These are phyloP conservation scores for Zoanthus gigantus DNA, from an alignment of 92 coral and sea anemone species.

Conservation along the genomic window DNA sequence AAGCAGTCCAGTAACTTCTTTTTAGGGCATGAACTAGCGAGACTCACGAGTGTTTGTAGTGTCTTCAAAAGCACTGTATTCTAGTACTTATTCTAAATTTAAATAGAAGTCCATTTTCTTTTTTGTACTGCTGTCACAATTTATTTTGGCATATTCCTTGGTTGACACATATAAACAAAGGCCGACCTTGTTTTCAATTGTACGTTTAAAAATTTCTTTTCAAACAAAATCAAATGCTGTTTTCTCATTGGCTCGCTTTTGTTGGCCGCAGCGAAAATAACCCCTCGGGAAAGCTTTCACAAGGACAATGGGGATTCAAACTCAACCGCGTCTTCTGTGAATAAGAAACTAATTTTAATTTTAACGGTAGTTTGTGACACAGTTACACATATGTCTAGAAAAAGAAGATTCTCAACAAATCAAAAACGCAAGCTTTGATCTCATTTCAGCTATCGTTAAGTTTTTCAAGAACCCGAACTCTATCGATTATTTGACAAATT, in stretches of 20 bases:
- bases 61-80: too few relatives aligned
- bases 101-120: background rate
- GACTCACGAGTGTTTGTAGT: background rate
- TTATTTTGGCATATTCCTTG: background rate
- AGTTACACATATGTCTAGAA: slow-evolving; percentile 6
- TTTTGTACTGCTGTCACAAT: background rate
- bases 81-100: background rate
- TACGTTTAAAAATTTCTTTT: background rate
- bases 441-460: background rate
- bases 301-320: slow-evolving; percentile 19
- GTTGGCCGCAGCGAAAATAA: background rate
- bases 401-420: background rate
- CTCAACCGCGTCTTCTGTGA: slow-evolving; percentile 36
- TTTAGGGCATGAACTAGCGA: background rate
- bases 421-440: background rate
- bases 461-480: background rate
- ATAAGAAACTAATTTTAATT: slow-evolving; percentile 32
- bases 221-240: slow-evolving; percentile 4
- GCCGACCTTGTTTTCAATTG: background rate
- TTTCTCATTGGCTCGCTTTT: slow-evolving; percentile 36
- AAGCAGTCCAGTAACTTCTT: too few relatives aligned
- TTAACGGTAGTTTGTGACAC: slow-evolving; percentile 24
- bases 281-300: slow-evolving; percentile 40
- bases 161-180: slow-evolving; percentile 20
- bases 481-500: background rate